Percentiles rank a stretch among this genome's conserved stretches.
Conservation (phyloP, 2,888 invertebrate species). For the Drosophila kambysellisi region DNA sequence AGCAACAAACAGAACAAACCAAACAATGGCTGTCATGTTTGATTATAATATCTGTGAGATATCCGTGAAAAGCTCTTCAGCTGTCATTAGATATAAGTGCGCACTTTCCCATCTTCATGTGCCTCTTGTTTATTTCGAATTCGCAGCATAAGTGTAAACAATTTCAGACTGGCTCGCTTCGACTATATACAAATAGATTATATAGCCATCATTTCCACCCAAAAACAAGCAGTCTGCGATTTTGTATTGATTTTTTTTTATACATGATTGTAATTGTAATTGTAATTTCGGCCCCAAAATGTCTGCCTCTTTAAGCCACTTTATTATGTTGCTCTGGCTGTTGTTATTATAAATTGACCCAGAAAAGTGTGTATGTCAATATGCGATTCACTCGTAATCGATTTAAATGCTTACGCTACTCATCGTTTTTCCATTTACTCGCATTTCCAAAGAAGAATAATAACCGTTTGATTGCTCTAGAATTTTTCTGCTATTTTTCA, state of each 20-base stretch:
- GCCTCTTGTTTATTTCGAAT: conserved; percentile 44
- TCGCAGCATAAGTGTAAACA: conserved; percentile 47
- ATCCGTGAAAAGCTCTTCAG: conserved; percentile 26
- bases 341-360: conserved; percentile 35
- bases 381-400: conserved; percentile 28
- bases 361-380: conserved; percentile 13
- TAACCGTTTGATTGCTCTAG: conserved; percentile 24
- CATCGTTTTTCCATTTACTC: conserved; percentile 8
- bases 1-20: too few relatives aligned
- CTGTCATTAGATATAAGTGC: conserved; percentile 39
- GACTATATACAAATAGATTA: conserved; percentile 37
- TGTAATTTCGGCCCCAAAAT: conserved; percentile 24
- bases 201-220: conserved; percentile 23
- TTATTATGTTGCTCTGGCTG: conserved; percentile 1
- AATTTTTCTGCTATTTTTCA: conserved; percentile 19
- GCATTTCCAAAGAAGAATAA: conserved; percentile 29
- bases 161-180: conserved; percentile 23
- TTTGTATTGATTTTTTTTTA: conserved; percentile 27
- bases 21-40: neutral
- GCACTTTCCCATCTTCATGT: conserved; percentile 16
- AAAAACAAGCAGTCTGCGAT: conserved; percentile 14
- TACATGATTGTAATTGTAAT: conserved; percentile 27
- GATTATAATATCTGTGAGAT: conserved; percentile 12
- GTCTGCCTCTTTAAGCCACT: conserved; percentile 25
- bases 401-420: conserved; percentile 2